Base-by-base conservation (phyloP, 1,140 invertebrate species). In the Drosophila sproati region DNA sequence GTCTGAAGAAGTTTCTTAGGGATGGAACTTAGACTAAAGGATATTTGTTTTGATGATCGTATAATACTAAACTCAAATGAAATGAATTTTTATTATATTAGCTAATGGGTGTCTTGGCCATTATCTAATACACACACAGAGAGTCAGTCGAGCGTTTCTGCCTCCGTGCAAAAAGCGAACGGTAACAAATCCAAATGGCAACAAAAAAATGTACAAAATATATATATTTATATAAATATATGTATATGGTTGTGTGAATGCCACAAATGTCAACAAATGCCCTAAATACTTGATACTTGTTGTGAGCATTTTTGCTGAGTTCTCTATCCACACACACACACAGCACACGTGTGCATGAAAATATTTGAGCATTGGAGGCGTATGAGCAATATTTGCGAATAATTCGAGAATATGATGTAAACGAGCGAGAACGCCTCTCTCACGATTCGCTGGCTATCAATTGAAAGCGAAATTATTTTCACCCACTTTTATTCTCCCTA, bases 201-300 rank as follows among this genome's bases (percentile, higher is more conserved):
- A 37, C 12, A 47, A 47, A 54, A 56, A 73, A 57, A 61, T 50
- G 72, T 61, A 47, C 61, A 70, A 66, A 57, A 55, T 43, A 71
- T 5, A 54, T 35, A 2, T 35, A 37, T 4, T 8, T 2, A 51
- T 1, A 34, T 2, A 35, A 8, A 47, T 34, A 47, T 60, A 60
- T 41, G 6, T 8, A 78, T 73, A 68, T 67, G 63, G 7, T 29
- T 57, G 31, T 64, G 68, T 68, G 67, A 85, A 69, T 79, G 80
- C 73, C 77, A 51, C 56, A 85, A 86, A 82, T 87, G 82, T 79
- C 82, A 87, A 69, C 76, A 72, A 77, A 77, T 87, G 82, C 69
- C 82, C 82, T 76, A 82, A 82, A 87, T 87, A 82, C 76, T 79
- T 82, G 63, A 60, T 60, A n/a, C n/a, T n/a, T n/a, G 57, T 32